Conservation (phyloP, 2,113 vertebrate genomes). For the Rattus norvegicus region GRCr8 NC_086019.1:99703001-99703500, state of each 20-base stretch:
- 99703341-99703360: accelerated
- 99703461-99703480: neutral
- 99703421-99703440: neutral
- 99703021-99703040: too few relatives aligned
- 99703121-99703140: neutral
- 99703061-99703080: too few relatives aligned
- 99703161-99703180: accelerated
- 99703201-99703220: neutral
- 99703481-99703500: accelerated
- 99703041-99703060: neutral
- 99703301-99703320: neutral
- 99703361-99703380: accelerated
- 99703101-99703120: neutral
- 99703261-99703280: neutral
- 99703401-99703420: neutral
- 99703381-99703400: neutral
- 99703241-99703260: neutral
- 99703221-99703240: neutral
- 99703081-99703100: neutral
- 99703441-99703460: accelerated
- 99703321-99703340: neutral
- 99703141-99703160: neutral
- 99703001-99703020: neutral
- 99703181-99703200: neutral
- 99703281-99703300: too few relatives aligned